Evolutionary conservation across 2,888 invertebrate species (phyloP), one percentile per base, ranked within the genome.

Genomic region (Taphrorychus bicolor): DNA sequence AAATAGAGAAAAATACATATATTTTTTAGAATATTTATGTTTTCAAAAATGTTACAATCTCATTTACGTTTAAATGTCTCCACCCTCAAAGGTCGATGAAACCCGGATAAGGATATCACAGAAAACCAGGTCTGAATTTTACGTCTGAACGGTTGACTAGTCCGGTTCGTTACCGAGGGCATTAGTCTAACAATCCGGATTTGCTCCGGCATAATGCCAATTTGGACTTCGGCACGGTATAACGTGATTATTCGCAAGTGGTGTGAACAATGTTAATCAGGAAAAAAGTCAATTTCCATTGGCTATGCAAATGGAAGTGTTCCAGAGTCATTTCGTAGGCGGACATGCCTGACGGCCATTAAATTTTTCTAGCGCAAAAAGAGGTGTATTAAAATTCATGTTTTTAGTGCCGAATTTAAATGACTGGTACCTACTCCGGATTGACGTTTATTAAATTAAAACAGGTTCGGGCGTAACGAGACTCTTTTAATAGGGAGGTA

Each of bases 171-270:
- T 51, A 51, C 17, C 21, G 51, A 11, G 51, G 22, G 51, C 21
- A 51, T 51, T 14, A 19, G 19, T 16, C 51, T 18, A 51, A 51
- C 48, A 48, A 48, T 14, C 18, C 22, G 51, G 51, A 51, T 18
- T 51, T 9, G 19, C 51, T 19, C 19, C 19, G 19, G 48, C 19
- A 48, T 48, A 18, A 48, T 48, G 19, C 48, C 51, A 51, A 22
- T 21, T 51, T 51, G 51, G 22, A 51, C 18, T 21, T 51, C 9
- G 9, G 3, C 19, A 51, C 18, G 21, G 51, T 4, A 51, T 51
- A 51, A 51, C 51, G 51, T 51, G 51, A 51, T 51, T 51, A 51
- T 7, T 18, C 9, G 14, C 14, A 45, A 45, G 45, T 45, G 45
- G 14, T 45, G 45, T 45, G 45, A 45, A 45, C 45, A 14, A 5